A percentile compares a stretch with the other conserved stretches of the same genome.
Evolutionary conservation across 2,113 vertebrate species (phyloP).

Genomic region (Oncorhynchus kisutch): DNA sequence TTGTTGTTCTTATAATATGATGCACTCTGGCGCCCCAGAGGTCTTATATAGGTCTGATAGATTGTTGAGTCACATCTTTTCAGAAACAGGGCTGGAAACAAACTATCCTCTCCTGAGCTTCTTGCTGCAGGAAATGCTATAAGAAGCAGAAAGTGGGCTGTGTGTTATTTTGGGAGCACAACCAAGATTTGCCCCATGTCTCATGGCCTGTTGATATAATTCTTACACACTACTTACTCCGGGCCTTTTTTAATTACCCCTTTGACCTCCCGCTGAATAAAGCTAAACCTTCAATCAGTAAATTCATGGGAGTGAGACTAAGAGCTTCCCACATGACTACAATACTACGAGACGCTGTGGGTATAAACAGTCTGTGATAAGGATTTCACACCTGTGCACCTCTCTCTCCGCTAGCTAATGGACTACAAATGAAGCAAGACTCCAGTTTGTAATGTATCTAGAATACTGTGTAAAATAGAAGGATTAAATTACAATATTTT

Average conservation of each 20-base stretch:
- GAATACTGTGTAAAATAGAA: conserved; percentile 18
- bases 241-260: conserved; percentile 51
- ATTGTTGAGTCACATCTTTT: conserved; percentile 45
- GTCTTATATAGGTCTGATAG: conserved; percentile 46
- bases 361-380: conserved; percentile 38
- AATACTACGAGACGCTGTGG: conserved; percentile 28
- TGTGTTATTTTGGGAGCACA: conserved; percentile 21
- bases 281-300: conserved; percentile 39
- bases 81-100: conserved; percentile 46
- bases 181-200: conserved; percentile 33
- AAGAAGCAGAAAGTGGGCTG: conserved; percentile 12
- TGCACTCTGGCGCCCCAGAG: conserved; percentile 37
- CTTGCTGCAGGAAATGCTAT: conserved; percentile 54
- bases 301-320: conserved; percentile 31
- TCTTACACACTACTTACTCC: conserved; percentile 14
- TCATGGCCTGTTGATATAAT: conserved; percentile 38
- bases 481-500: conserved; percentile 34
- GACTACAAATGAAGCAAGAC: conserved; percentile 20
- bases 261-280: conserved; percentile 48
- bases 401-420: conserved; percentile 21
- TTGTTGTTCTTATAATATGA: conserved; percentile 25
- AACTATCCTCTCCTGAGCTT: conserved; percentile 36
- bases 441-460: conserved; percentile 29
- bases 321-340: conserved; percentile 41
- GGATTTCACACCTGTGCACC: conserved; percentile 36